Conservation (phyloP, 2,113 vertebrate genomes). For the Gobiocypris rarus region DNA sequence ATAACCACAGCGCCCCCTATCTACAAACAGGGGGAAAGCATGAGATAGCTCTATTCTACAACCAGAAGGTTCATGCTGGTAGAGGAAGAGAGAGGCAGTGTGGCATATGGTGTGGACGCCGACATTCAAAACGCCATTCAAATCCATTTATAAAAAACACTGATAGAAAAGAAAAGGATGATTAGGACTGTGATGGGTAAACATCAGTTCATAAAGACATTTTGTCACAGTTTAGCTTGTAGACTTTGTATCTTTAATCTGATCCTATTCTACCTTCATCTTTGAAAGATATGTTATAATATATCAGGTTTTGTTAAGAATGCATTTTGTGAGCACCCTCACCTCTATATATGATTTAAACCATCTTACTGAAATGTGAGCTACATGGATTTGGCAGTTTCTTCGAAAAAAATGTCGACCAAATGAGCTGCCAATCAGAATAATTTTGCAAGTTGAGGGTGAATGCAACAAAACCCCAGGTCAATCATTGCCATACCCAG, state of each 20-base stretch:
- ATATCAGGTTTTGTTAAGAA: not conserved
- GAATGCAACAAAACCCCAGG: constrained; percentile 5
- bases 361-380: not conserved
- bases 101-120: constrained; percentile 62
- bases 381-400: constrained; percentile 11
- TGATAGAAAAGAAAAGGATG: constrained; percentile 66
- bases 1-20: constrained; percentile 60
- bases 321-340: not conserved
- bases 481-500: constrained; percentile 29
- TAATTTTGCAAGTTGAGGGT: not conserved
- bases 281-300: not conserved
- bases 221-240: not conserved
- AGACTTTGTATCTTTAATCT: not conserved
- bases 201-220: constrained; percentile 44
- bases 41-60: constrained; percentile 58
- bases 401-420: not conserved
- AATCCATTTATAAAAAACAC: constrained; percentile 69
- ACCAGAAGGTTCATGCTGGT: constrained; percentile 62
- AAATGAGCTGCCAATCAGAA: not conserved
- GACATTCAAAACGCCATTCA: constrained; percentile 66
- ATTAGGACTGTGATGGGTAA: constrained; percentile 59
- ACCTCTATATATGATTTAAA: constrained; percentile 6
- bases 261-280: not conserved
- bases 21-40: constrained; percentile 52
- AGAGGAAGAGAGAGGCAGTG: constrained; percentile 63